Evolutionary conservation across 2,113 vertebrate species (phyloP).

Genomic region (Megalops atlanticus): DNA sequence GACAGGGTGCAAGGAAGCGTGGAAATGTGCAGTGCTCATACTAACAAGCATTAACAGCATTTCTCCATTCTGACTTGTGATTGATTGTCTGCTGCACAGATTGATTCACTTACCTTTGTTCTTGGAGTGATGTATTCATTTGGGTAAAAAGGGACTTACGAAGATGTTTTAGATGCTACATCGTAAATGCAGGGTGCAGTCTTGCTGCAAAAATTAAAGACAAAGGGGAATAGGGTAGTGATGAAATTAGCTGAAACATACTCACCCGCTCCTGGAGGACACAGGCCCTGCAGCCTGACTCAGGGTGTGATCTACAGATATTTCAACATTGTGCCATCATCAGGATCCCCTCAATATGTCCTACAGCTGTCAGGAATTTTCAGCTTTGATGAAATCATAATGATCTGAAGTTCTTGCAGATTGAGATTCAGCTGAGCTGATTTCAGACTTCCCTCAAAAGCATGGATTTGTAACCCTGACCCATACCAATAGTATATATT

Average conservation of each 20-base stretch:
- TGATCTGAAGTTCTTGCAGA: background rate
- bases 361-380: background rate
- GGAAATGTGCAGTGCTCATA: background rate
- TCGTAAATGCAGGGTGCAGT: background rate
- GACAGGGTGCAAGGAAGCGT: background rate
- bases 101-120: background rate
- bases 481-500: background rate
- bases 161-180: background rate
- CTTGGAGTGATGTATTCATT: background rate
- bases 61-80: background rate
- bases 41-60: background rate
- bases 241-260: background rate
- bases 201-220: background rate
- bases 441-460: background rate
- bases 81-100: background rate
- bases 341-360: background rate
- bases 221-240: background rate
- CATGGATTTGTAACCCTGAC: background rate
- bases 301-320: conserved; percentile 4
- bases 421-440: background rate
- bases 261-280: background rate
- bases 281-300: background rate
- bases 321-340: conserved; percentile 5
- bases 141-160: background rate
- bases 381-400: background rate